Base-by-base conservation (phyloP, 2,113 vertebrate species). In the Chionis minor region DNA sequence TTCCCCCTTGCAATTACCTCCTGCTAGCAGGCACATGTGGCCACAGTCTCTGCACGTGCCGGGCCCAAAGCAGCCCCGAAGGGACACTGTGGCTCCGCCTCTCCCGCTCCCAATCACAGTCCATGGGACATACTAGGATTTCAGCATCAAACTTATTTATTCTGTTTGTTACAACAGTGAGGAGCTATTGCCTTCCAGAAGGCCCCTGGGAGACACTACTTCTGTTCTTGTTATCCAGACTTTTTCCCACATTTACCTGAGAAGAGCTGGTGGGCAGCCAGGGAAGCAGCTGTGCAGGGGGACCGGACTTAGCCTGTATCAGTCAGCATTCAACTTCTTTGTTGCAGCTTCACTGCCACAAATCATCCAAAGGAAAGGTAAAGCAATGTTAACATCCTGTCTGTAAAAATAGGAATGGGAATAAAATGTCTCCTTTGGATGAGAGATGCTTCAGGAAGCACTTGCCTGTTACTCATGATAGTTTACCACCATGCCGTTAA, bases 371-470 rank as follows among this genome's bases (percentile, higher is more conserved):
- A 88, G 69, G 28, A 89, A 85, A 90, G 45, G 44, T 59, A 93
- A 96, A 87, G 14, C 23, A 73, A 40, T 42, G 24, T 62, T 81
- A 90, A 69, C 23, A 81, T 47, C 35, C 54, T 45, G 4, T 62
- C 35, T 88, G 33, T 18, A 88, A 91, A 66, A 94, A 61, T 3
- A 65, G 42, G 92, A 93, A 81, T 52, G 17, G 19, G 26, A 74
- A 72, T 51, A 45, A 87, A 91, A 35, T 30, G 2, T 61, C 61
- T 84, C 23, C 0, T 40, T 90, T 75, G 24, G 10, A 49, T 94
- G 54, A 81, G 30, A 90, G 40, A 24, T 82, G 28, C 40, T 91
- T 95, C 94, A 94, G 88, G 85, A 94, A 90, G 44, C 33, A 91
- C 82, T 55, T 78, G 40, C 52, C 28, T n/a, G 12, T 38, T 91